Conservation (phyloP, 2,797 vertebrate genomes). For the Propithecus perrieri region DNA sequence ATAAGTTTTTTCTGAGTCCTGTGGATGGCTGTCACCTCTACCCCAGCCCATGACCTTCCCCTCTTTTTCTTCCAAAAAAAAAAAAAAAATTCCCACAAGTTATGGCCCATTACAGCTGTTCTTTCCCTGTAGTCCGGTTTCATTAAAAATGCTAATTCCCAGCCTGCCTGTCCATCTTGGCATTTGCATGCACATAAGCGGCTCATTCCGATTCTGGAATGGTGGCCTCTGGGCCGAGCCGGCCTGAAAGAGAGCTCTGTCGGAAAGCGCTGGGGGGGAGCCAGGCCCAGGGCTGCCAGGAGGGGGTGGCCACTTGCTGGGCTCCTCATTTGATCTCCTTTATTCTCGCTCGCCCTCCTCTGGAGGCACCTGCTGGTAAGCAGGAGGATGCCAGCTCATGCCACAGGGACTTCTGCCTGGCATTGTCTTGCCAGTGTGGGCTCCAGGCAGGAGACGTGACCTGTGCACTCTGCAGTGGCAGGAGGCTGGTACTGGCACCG, state of each 20-base stretch:
- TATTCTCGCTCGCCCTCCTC: background rate
- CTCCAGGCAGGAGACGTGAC: conserved; percentile 14
- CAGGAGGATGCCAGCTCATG: conserved; percentile 23
- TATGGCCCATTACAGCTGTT: conserved; percentile 35
- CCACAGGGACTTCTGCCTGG: background rate
- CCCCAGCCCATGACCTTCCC: background rate
- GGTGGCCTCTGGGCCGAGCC: conserved; percentile 60
- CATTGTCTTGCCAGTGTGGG: background rate
- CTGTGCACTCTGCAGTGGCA: background rate
- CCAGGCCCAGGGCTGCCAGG: background rate
- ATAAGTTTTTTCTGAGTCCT: background rate
- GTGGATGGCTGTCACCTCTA: conserved; percentile 9
- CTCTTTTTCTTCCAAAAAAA: background rate
- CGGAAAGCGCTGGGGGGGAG: background rate
- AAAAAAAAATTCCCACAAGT: background rate
- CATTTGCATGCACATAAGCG: conserved; percentile 75
- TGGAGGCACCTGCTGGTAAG: conserved; percentile 62
- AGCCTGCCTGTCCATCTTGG: conserved; percentile 44
- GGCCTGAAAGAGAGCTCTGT: conserved; percentile 69
- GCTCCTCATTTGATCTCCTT: background rate
- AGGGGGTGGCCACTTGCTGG: background rate
- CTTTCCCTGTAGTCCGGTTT: conserved; percentile 59
- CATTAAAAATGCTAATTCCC: conserved; percentile 80
- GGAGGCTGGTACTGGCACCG: background rate
- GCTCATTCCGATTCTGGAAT: conserved; percentile 60